Percentiles rank a stretch among this genome's conserved stretches.
phyloP scores from a whole-genome alignment of 2,113 vertebrate species.

The Bubo bubo region DNA sequence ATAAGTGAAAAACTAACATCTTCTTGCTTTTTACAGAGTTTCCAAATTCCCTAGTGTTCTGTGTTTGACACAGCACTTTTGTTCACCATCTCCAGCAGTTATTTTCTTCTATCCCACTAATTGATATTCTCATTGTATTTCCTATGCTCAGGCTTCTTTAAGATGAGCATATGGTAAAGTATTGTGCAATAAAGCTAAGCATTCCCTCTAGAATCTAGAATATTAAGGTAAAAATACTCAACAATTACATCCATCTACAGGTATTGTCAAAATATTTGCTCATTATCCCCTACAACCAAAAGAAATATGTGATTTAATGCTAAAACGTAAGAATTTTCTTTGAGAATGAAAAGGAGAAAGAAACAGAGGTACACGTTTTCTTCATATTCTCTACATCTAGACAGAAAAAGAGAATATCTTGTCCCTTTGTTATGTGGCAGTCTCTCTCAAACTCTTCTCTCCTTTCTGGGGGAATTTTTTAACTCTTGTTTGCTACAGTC shows the following conservation, averaged over 20 bases:
- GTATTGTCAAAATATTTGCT: not conserved
- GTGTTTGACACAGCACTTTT: not conserved
- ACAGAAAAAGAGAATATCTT: not conserved
- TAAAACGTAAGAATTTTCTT: not conserved
- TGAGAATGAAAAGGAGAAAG: not conserved
- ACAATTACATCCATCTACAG: not conserved
- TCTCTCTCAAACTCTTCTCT: not conserved
- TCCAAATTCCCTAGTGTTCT: not conserved
- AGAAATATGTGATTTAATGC: not conserved
- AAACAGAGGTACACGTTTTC: not conserved
- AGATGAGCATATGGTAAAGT: not conserved
- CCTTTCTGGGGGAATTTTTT: not conserved
- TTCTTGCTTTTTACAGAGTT: not conserved
- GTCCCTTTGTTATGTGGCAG: not conserved
- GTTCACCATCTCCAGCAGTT: not conserved
- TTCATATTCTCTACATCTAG: not conserved
- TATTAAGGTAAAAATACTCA: not conserved
- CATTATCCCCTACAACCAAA: not conserved
- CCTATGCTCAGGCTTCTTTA: not conserved
- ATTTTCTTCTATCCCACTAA: not conserved
- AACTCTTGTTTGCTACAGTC: not conserved
- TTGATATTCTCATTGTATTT: not conserved
- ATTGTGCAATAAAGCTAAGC: not conserved
- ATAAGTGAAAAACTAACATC: not conserved
- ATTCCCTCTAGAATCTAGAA: not conserved